Evolutionary conservation across 2,797 vertebrate genomes (phyloP), one percentile per base, ranked within the genome.

Genomic region (Dryobates pubescens): DNA sequence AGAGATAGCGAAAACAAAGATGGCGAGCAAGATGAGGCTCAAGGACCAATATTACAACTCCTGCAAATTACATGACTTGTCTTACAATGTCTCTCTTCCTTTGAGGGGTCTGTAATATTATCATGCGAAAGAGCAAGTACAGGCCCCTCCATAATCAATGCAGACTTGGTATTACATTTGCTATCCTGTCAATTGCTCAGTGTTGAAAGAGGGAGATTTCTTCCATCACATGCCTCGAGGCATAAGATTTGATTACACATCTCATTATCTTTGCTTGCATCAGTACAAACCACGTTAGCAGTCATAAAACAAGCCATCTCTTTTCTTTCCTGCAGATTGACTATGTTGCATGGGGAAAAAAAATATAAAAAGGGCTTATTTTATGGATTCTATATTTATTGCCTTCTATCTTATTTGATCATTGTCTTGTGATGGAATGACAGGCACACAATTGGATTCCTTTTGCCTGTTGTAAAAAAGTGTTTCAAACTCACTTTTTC

Each of bases 401-500:
- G 41, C 36, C 32, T 78, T 83, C 49, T 89, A 49, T 75, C 38
- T 89, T 82, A 43, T 54, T 85, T 73, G 70, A 81, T 57, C 54
- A 65, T 79, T 36, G 7, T 77, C 76, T 83, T 81, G 61, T 45
- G 32, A n/a, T 23, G 57, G 53, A 88, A 78, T 70, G 65, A 58
- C 93, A 88, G 41, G 45, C 82, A 36, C 51, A 81, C 56, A 77
- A 70, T 71, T 24, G 13, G 14, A 76, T 92, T 89, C 51, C 41
- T 90, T 93, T 94, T 65, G 57, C 76, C 67, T 72, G 8, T 49
- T 67, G 16, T 71, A 78, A 86, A 88, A 93, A 93, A 61, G 18
- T 29, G 8, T 76, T 88, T 89, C 32, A 43, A 41, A 69, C 71
- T 73, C 63, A n/a, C 57, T 71, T 86, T 78, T 88, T 43, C 82